Base-by-base conservation (phyloP, 2,113 vertebrate genomes). In the Anoplopoma fimbria region DNA sequence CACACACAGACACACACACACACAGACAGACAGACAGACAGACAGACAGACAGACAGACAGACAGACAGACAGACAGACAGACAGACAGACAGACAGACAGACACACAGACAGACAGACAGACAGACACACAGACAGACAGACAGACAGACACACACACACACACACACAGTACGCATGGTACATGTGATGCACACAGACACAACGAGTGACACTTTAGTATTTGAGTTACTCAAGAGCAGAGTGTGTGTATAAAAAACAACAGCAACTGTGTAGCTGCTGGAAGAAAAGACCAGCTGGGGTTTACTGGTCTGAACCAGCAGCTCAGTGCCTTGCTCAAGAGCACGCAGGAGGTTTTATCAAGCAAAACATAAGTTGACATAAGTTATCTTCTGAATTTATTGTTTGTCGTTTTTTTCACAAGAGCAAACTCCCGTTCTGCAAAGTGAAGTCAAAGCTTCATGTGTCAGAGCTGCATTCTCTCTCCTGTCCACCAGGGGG, bases 51-150 rank as follows among this genome's bases (percentile, higher is more conserved):
- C n/a, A n/a, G n/a, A n/a, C n/a, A n/a, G n/a, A n/a, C n/a, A n/a
- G n/a, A n/a, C n/a, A n/a, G n/a, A n/a, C n/a, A n/a, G n/a, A n/a
- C n/a, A n/a, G n/a, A n/a, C 80, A 87, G 90, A 91, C 93, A 95
- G 87, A 95, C 89, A 92, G 85, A 94, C 90, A 95, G 91, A 93
- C 88, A 87, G 92, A 93, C 93, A 92, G 90, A 93, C 89, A n/a
- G n/a, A n/a, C 90, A 94, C 90, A 93, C 87, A 65, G 91, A 93
- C 94, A 93, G 89, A 80, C 93, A 93, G 65, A 70, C 90, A 91
- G 82, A 73, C 64, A 57, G 38, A 82, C 71, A 23, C 58, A 60
- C 55, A 75, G 45, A 77, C 61, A 57, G 69, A 79, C 84, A 79
- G 58, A 79, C 85, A 87, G 83, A 87, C 82, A 86, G 68, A 76